These are phyloP conservation scores for Phasia obesa DNA, from an alignment of 2,888 invertebrate species.

Conservation along the genomic window DNA sequence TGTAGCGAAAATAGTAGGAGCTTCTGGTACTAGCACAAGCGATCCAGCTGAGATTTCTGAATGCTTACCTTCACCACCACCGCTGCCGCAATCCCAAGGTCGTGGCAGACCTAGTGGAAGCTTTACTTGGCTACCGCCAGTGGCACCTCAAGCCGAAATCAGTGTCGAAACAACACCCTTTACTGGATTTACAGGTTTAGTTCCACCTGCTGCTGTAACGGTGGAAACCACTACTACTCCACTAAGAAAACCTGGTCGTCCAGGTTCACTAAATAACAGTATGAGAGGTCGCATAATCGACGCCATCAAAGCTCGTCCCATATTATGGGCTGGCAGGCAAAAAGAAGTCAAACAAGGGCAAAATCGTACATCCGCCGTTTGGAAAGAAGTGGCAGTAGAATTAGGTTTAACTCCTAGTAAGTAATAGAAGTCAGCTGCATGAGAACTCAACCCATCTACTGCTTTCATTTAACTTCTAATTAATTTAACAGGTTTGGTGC, in stretches of 20 bases:
- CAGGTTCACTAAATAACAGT: constrained; percentile 79
- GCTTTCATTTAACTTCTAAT: neutral
- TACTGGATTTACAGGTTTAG: constrained; percentile 79
- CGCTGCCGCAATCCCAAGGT: constrained; percentile 74
- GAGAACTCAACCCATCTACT: neutral
- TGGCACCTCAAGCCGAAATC: constrained; percentile 66
- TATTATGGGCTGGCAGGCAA: constrained; percentile 79
- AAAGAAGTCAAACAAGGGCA: constrained; percentile 78
- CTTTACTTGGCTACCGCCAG: constrained; percentile 78
- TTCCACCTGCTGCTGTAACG: constrained; percentile 79
- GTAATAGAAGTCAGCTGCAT: constrained; percentile 54
- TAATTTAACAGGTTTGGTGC: constrained; percentile 76
- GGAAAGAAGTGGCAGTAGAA: constrained; percentile 79
- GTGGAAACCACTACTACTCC: constrained; percentile 77
- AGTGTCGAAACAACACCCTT: constrained; percentile 72
- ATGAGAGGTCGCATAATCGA: constrained; percentile 80
- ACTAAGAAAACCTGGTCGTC: constrained; percentile 78
- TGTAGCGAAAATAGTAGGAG: constrained; percentile 79
- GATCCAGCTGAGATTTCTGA: constrained; percentile 55
- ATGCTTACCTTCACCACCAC: constrained; percentile 71
- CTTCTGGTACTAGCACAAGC: constrained; percentile 70
- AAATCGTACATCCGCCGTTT: constrained; percentile 79
- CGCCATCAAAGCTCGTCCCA: constrained; percentile 78
- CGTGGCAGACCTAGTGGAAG: constrained; percentile 80
- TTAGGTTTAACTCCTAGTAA: constrained; percentile 79